Evolutionary conservation across 2,888 invertebrate genomes (phyloP).

Genomic region (Caenorhabditis sp.): DNA sequence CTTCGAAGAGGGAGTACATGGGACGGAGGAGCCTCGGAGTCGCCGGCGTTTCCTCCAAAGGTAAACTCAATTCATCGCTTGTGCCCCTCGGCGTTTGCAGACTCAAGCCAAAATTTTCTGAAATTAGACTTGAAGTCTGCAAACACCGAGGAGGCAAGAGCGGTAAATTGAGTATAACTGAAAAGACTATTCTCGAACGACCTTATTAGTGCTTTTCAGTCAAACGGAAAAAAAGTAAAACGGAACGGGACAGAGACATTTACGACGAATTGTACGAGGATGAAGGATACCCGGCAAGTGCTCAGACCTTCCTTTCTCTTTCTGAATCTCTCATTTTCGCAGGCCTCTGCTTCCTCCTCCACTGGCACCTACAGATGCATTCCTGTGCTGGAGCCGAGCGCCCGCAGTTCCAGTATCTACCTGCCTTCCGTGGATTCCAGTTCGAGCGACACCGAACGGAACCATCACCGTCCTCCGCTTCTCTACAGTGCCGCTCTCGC

Average conservation of each 20-base stretch:
- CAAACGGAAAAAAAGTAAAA: slow-evolving; percentile 48
- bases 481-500: slow-evolving; percentile 33
- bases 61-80: background rate
- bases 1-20: slow-evolving; percentile 42
- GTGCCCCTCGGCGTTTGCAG: background rate
- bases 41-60: slow-evolving; percentile 34
- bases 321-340: background rate
- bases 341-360: slow-evolving; percentile 30
- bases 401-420: slow-evolving; percentile 10
- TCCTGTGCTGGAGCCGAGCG: slow-evolving; percentile 30
- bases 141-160: no score
- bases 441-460: slow-evolving; percentile 18
- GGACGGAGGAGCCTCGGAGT: slow-evolving; percentile 45
- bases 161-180: no score
- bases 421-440: slow-evolving; percentile 21
- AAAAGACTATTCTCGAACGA: no score
- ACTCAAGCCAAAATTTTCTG: no score
- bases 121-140: no score
- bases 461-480: background rate
- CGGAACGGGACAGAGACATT: slow-evolving; percentile 44
- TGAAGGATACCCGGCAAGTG: slow-evolving; percentile 32
- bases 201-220: slow-evolving; percentile 12
- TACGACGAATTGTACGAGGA: slow-evolving; percentile 50
- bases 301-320: no score
- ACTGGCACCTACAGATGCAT: slow-evolving; percentile 46